These are phyloP conservation scores for Archivesica marissinica DNA, from an alignment of 1,140 invertebrate species.

Conservation along the genomic window DNA sequence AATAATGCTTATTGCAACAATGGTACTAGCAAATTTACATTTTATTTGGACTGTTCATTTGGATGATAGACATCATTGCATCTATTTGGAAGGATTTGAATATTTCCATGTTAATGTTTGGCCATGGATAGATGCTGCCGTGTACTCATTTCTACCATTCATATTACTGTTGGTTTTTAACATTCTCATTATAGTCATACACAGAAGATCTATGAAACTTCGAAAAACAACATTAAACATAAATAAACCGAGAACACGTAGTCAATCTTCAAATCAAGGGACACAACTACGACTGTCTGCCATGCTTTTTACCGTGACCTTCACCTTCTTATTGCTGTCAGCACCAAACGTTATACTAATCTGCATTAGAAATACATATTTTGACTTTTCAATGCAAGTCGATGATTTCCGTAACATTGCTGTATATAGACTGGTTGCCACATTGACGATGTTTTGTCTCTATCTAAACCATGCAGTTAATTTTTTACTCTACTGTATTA, in stretches of 20 bases:
- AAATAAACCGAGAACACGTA: not conserved
- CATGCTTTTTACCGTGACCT: slow-evolving; percentile 8
- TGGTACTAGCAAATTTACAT: not conserved
- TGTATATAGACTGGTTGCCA: not conserved
- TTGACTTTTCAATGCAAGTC: not conserved
- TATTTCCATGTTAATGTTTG: slow-evolving; percentile 28
- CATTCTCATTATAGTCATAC: slow-evolving; percentile 10
- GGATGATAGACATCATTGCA: not conserved
- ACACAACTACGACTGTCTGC: not conserved
- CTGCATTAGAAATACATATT: slow-evolving; percentile 1
- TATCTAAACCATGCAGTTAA: slow-evolving; percentile 21
- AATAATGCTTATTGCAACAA: not conserved
- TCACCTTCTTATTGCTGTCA: not conserved
- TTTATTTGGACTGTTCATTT: slow-evolving; percentile 12
- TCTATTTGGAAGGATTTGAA: slow-evolving; percentile 9
- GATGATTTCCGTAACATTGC: slow-evolving; percentile 3
- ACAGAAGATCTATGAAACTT: not conserved
- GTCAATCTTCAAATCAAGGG: not conserved
- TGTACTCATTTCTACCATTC: slow-evolving; percentile 20
- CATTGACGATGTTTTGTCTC: slow-evolving; percentile 1
- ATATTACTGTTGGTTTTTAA: not conserved
- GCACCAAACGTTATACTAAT: slow-evolving; percentile 25
- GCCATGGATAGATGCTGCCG: slow-evolving; percentile 11
- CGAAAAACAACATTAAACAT: slow-evolving; percentile 1
- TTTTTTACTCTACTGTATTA: slow-evolving; percentile 11